Conservation (phyloP, 1,140 invertebrate species). For the Drosophila subpulchrella region DNA sequence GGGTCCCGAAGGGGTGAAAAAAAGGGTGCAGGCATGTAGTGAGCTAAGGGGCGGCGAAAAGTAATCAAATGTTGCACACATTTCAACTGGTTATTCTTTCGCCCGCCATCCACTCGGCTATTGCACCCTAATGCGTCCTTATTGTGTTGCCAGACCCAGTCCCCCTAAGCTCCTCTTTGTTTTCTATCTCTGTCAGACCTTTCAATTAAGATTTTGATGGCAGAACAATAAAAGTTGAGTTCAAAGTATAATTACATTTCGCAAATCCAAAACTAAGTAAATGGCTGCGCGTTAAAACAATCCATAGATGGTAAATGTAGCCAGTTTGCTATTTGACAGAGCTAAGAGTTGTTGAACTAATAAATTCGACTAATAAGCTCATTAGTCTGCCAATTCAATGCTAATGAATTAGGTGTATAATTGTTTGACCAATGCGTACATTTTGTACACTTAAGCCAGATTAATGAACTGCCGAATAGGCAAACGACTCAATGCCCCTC, state of each 20-base stretch:
- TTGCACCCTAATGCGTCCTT: constrained; percentile 34
- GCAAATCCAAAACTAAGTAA: no score
- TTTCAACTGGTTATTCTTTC: constrained; percentile 38
- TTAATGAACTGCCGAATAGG: constrained; percentile 4
- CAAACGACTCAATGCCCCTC: constrained; percentile 6
- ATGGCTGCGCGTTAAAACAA: no score
- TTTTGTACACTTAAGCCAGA: constrained; percentile 4
- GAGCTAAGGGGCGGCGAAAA: constrained; percentile 38
- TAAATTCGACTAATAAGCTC: constrained; percentile 1
- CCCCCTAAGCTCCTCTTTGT: neutral
- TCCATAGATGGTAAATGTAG: neutral
- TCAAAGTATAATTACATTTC: neutral
- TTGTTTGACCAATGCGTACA: neutral
- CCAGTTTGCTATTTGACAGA: neutral
- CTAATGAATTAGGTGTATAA: constrained; percentile 4
- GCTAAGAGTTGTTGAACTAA: neutral
- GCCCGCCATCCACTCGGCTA: neutral
- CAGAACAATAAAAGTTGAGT: constrained; percentile 5
- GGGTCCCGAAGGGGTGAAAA: constrained; percentile 1
- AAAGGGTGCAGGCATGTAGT: neutral
- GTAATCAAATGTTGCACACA: constrained; percentile 75
- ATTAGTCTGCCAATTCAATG: neutral
- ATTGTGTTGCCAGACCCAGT: constrained; percentile 14
- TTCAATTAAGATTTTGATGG: constrained; percentile 3
- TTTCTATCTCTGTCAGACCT: neutral